phyloP scores from a whole-genome alignment of 2,888 invertebrate species.

The Melanargia galathea region DNA sequence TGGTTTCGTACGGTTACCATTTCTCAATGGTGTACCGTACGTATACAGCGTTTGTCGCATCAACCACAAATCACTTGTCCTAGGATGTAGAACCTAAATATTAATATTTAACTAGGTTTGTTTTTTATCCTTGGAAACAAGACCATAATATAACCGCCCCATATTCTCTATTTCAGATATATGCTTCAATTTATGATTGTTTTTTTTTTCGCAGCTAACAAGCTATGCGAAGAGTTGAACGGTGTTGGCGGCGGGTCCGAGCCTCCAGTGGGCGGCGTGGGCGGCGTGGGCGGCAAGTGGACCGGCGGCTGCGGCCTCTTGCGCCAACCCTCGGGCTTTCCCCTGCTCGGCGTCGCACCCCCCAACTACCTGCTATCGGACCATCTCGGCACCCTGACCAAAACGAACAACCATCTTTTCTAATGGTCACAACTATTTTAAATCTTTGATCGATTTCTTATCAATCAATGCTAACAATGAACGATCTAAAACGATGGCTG shows the following conservation, averaged over 20 bases:
- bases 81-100: too few relatives aligned
- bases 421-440: slow-evolving; percentile 70
- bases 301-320: slow-evolving; percentile 84
- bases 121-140: too few relatives aligned
- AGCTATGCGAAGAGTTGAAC: slow-evolving; percentile 73
- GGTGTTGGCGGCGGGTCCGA: slow-evolving; percentile 68
- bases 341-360: slow-evolving; percentile 81
- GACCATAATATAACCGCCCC: too few relatives aligned
- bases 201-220: slow-evolving; percentile 62
- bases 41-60: too few relatives aligned
- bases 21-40: too few relatives aligned
- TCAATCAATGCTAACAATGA: neutral
- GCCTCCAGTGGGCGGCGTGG: slow-evolving; percentile 63
- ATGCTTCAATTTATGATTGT: neutral
- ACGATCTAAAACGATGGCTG: slow-evolving; percentile 5
- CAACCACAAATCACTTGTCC: too few relatives aligned
- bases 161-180: too few relatives aligned
- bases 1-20: too few relatives aligned
- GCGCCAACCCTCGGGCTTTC: slow-evolving; percentile 84
- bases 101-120: too few relatives aligned
- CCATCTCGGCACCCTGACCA: slow-evolving; percentile 83
- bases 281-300: slow-evolving; percentile 79
- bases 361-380: slow-evolving; percentile 84
- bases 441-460: slow-evolving; percentile 17
- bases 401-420: slow-evolving; percentile 85